Base-by-base conservation (phyloP, 1,140 invertebrate genomes). In the Dendrolimus kikuchii region DNA sequence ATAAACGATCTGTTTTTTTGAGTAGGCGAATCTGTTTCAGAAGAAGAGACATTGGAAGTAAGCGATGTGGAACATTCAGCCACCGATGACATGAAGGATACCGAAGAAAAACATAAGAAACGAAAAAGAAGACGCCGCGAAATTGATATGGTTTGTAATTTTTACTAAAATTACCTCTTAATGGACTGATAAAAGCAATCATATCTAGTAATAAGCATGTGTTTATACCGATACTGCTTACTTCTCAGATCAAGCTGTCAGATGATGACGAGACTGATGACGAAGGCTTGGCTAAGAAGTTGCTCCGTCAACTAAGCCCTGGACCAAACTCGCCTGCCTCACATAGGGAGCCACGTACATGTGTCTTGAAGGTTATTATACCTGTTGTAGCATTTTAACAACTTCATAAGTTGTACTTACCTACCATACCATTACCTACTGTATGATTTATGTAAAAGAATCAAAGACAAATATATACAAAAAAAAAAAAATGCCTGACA, bases 251-350 rank as follows among this genome's bases (percentile, higher is more conserved):
- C 51, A 81, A 83, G 58, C 52, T 80, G 45, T 81, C 82, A 9
- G 81, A 86, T 64, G 83, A 84, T 55, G 86, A 87, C 69, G 80
- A 83, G 38, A 77, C 76, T 46, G 82, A 86, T 66, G 85, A 88
- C 49, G 83, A 87, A 49, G 65, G 69, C 36, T 45, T 68, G 37
- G 38, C 62, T 8, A 81, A 77, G 54, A 88, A 87, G 64, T 59
- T 72, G 51, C 59, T 73, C 9, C 72, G 79, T 5, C 72, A 72
- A n/a, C 60, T 70, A 6, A 86, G 85, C 53, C 83, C 85, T 0
- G 77, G 74, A 1, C 74, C 83, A 0, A 79, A 75, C 48, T 88
- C 85, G 37, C 83, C 83, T 5, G 80, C 81, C 3, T 81, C 80
- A n/a, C 79, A 84, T 51, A 71, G 81, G 51, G 82, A 87, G 64